Evolutionary conservation across 2,797 vertebrate species (phyloP), one percentile per base, ranked within the genome.

Genomic region (Pseudopleuronectes americanus): DNA sequence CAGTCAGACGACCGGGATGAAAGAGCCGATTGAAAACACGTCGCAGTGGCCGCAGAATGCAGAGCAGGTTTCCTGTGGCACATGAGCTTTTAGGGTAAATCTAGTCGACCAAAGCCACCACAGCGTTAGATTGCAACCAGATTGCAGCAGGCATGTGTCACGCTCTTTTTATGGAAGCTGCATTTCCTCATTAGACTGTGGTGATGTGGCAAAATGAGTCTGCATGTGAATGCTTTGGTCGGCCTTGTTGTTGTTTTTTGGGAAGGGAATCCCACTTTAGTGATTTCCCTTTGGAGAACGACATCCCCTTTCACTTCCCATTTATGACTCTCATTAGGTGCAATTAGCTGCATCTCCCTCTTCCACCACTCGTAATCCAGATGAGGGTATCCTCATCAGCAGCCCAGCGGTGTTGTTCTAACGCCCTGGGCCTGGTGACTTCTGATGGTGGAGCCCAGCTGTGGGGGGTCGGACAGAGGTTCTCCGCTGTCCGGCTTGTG

Each of bases 391-490:
- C 84, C 81, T 86, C 70, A 71, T 82, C 77, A 26, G 73, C 26
- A 23, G 75, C 71, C 62, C 85, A 82, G 65, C 0, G 57, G 79
- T 36, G 65, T 61, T 72, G 17, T 74, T 63, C 54, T 51, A 43
- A 79, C 12, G 43, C 74, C 55, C 24, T 13, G 7, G 77, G 67
- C 75, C 52, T 68, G 70, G 57, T 57, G 66, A 16, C 57, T 58
- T 41, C 71, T 84, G 77, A 80, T 90, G 72, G 77, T 61, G 71
- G 70, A 86, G 80, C 78, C 86, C 83, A 77, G 75, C 79, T 65
- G 83, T 77, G 83, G 78, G 83, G 90, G 90, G 89, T 90, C 89
- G 88, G 89, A 87, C 88, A 81, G 84, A 81, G 89, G 89, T 84
- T 87, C 79, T 64, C 79, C 33, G 24, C 83, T 86, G 84, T 87